Base-by-base conservation (phyloP, 2,113 vertebrate genomes). In the Colius striatus region DNA sequence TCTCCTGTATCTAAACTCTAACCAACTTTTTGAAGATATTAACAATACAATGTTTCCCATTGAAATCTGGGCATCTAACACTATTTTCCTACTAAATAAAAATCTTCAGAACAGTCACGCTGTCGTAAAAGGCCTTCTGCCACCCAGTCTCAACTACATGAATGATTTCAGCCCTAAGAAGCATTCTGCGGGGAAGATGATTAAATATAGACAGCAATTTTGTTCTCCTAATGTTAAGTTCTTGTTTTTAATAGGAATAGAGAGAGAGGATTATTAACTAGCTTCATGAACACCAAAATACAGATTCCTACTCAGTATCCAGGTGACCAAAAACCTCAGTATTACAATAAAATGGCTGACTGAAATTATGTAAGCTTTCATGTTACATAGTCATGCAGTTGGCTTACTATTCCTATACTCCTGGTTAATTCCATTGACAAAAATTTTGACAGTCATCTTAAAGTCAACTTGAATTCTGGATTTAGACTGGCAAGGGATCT, bases 121-220 rank as follows among this genome's bases (percentile, higher is more conserved):
- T 87, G 34, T 60, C 29, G 71, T 81, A 53, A 78, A 95, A 75
- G 60, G 43, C 58, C 32, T 72, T 84, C 36, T 48, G 29, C 47
- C 53, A 53, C 34, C 67, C 66, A 27, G 38, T 11, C 45, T 78
- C 61, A 27, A 7, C 5, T 25, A 13, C 18, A 68, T 9, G 34
- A 96, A 67, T 80, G 71, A 75, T 60, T 84, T 84, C 86, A 84
- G 55, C 47, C 47, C 51, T 60, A 84, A 89, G 74, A 34, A 63
- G 74, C 32, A 74, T 92, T 89, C 67, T 45, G 21, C 38, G 61
- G 50, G 10, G 72, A 87, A 30, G 57, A 74, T 34, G 45, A 60
- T 32, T 72, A 92, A 58, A 68, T 38, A 54, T 1, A 74, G 66
- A 38, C 22, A 68, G 36, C 21, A 73, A 43, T 54, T 82, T 36